Evolutionary conservation across 1,140 invertebrate species (phyloP), one percentile per base, ranked within the genome.

Genomic region (Amyelois transitella): DNA sequence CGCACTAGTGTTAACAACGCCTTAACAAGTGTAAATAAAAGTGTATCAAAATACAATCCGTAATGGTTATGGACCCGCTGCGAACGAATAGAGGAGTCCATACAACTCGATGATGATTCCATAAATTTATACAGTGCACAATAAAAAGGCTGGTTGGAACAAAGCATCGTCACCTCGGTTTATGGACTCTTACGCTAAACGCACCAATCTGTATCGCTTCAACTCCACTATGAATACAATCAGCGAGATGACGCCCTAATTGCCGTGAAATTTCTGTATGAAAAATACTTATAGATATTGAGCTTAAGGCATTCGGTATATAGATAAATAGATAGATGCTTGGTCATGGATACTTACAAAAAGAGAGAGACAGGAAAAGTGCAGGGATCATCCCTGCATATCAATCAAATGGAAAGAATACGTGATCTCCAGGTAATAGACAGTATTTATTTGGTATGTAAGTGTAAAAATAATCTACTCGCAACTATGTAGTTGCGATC

Each of bases 61-160:
- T 78, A 81, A 84, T 81, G 75, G 77, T 87, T 85, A 85, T 87
- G 70, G 77, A 83, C 79, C 64, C 74, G 51, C 73, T 71, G 72
- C 59, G 68, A 75, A 72, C 72, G 69, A 73, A 82, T 77, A 78
- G 69, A 58, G 51, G 60, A 83, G 79, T 84, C 81, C 71, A 87
- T 87, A 81, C 82, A 82, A 78, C 71, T 76, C 75, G 76, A 82
- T 86, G 81, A 81, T 87, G 77, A 84, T 87, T 86, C 84, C 82
- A 87, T 87, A 87, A 87, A 87, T 78, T 75, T 87, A 87, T 87
- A 87, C 77, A 77, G 84, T 87, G 71, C 76, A 78, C 68, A 84
- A 85, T 87, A 85, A 87, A 86, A 83, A 72, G 62, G 72, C 65
- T 72, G 69, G 62, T 75, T 58, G 66, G 67, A 83, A 87, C 84